Evolutionary conservation across 2,888 invertebrate species (phyloP), one percentile per base, ranked within the genome.

Genomic region (Salpingus planirostris): DNA sequence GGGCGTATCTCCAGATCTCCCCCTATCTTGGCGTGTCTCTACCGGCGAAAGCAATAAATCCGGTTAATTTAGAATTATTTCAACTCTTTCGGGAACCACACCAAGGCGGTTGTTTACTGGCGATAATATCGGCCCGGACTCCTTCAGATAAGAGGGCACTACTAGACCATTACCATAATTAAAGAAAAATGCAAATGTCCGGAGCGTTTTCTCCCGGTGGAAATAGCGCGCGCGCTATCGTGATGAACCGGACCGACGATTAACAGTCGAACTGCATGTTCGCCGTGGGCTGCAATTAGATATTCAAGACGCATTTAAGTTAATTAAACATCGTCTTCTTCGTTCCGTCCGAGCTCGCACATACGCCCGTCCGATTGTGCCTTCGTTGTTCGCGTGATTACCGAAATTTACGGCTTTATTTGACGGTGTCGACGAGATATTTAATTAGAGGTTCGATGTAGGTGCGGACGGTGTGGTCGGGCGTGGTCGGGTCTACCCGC

Each of bases 401-500:
- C 35, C 24, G 23, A 38, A 56, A 58, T 58, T 57, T 58, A 58
- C 54, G 54, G 48, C 55, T 58, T 53, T 54, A 57, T 56, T 55
- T 51, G 50, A 50, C 43, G 49, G 50, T 57, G 58, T 58, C 54
- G 55, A 58, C 57, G 55, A 52, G 58, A 55, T 53, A 57, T 57
- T 58, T 58, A 57, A 57, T 58, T 58, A 58, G 58, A 50, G 54
- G 52, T 50, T 50, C 47, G 53, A 49, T 54, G 54, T 55, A 55
- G 55, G 55, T 55, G 55, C 55, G 55, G 55, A 42, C 51, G 43
- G 45, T 48, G 53, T 53, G 55, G 55, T 53, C 51, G 50, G 53
- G 49, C 46, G 52, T 49, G 54, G 52, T 46, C 53, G 10, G 10
- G 23, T 23, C 23, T 4, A 23, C 23, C n/a, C n/a, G n/a, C n/a